phyloP scores from a whole-genome alignment of 2,113 vertebrate species.

The Narcine bancroftii region DNA sequence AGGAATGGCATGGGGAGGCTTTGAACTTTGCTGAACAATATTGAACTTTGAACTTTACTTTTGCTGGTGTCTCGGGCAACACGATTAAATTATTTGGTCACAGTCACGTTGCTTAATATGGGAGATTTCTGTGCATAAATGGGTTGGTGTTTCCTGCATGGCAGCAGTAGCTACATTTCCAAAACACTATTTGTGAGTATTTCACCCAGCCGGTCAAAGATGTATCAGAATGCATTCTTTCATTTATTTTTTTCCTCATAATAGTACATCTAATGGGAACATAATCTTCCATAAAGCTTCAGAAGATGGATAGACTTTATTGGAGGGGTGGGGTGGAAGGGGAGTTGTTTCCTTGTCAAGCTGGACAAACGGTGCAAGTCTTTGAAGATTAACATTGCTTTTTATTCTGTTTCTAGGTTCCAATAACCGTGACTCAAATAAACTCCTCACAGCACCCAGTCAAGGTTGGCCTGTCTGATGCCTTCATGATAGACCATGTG shows the following conservation, averaged over 20 bases:
- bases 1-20: too few relatives aligned
- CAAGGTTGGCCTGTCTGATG: slow-evolving; percentile 87
- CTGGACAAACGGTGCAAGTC: neutral
- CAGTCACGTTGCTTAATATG: too few relatives aligned
- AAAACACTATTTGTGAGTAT: too few relatives aligned
- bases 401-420: slow-evolving; percentile 59
- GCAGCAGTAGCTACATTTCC: too few relatives aligned
- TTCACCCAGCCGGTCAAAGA: too few relatives aligned
- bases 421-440: slow-evolving; percentile 69
- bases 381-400: neutral
- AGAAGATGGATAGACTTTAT: neutral
- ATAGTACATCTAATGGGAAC: neutral
- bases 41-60: too few relatives aligned
- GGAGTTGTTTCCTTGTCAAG: neutral
- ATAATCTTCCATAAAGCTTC: neutral
- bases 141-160: too few relatives aligned
- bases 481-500: slow-evolving; percentile 72
- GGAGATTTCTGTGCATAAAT: too few relatives aligned
- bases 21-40: too few relatives aligned
- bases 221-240: too few relatives aligned
- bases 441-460: slow-evolving; percentile 82
- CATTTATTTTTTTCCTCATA: neutral
- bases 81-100: too few relatives aligned
- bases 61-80: too few relatives aligned
- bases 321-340: neutral